Percentiles rank a stretch among this genome's conserved stretches.
Evolutionary conservation across 2,113 vertebrate genomes (phyloP).

Genomic region (Butorides virescens): DNA sequence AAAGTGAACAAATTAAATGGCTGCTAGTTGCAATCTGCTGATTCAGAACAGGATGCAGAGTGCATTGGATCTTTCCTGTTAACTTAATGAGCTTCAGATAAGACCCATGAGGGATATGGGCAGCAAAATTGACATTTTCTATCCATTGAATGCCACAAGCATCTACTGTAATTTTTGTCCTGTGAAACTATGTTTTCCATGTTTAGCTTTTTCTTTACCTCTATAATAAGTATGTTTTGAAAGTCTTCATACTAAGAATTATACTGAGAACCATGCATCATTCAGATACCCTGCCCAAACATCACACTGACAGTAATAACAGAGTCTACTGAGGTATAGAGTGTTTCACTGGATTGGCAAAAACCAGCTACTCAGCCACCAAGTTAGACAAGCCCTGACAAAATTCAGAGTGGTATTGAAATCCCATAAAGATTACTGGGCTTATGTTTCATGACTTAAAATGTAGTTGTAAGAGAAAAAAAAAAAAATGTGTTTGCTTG

Average conservation of each 20-base stretch:
- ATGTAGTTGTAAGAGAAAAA: not conserved
- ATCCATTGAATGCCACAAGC: not conserved
- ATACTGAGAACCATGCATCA: not conserved
- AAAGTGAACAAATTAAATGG: not conserved
- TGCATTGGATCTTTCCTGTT: not conserved
- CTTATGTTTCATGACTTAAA: not conserved
- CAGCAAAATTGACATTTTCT: not conserved
- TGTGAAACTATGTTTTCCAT: not conserved
- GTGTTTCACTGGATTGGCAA: not conserved
- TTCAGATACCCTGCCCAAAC: not conserved
- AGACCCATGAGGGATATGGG: not conserved
- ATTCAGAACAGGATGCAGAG: not conserved
- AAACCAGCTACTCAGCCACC: not conserved
- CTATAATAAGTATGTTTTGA: not conserved
- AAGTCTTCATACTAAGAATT: not conserved
- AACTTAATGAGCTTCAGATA: not conserved
- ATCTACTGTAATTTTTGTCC: not conserved
- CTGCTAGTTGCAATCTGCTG: not conserved
- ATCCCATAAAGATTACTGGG: not conserved
- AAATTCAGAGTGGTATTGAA: not conserved
- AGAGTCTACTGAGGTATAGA: not conserved
- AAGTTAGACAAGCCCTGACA: not conserved
- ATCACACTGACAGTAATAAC: not conserved
- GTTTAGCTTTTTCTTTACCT: not conserved
- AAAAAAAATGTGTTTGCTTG: not conserved